Evolutionary conservation across 2,888 invertebrate genomes (phyloP).

Genomic region (Sthenelais limicola): DNA sequence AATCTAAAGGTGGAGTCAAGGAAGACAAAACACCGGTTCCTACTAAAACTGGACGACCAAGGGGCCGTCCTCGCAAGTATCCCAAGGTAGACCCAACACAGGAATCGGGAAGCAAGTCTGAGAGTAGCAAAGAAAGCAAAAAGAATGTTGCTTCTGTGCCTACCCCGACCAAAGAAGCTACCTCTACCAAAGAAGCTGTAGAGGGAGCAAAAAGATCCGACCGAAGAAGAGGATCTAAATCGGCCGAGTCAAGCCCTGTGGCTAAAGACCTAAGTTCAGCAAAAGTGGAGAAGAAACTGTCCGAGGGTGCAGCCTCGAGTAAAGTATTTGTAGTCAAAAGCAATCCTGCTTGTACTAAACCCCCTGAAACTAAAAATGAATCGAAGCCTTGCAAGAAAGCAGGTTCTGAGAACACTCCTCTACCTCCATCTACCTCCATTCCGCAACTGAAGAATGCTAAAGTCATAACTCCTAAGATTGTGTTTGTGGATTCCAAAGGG

Average conservation of each 20-base stretch:
- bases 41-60: background rate
- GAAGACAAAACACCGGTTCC: background rate
- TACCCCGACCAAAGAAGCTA: background rate
- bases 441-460: no score
- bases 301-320: background rate
- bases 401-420: no score
- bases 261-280: no score
- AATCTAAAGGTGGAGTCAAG: background rate
- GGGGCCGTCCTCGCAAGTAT: slow-evolving; percentile 21
- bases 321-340: background rate
- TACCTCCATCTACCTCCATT: no score
- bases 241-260: background rate
- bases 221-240: background rate
- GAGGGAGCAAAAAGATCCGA: background rate
- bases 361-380: background rate
- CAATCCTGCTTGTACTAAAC: background rate
- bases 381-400: no score
- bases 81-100: background rate
- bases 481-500: slow-evolving; percentile 10
- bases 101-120: no score
- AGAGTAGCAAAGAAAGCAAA: no score
- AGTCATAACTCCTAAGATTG: slow-evolving; percentile 12
- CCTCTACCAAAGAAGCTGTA: background rate
- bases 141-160: background rate
- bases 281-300: background rate